These are phyloP conservation scores for Allophyes oxyacanthae DNA, from an alignment of 2,888 invertebrate genomes.

Conservation along the genomic window DNA sequence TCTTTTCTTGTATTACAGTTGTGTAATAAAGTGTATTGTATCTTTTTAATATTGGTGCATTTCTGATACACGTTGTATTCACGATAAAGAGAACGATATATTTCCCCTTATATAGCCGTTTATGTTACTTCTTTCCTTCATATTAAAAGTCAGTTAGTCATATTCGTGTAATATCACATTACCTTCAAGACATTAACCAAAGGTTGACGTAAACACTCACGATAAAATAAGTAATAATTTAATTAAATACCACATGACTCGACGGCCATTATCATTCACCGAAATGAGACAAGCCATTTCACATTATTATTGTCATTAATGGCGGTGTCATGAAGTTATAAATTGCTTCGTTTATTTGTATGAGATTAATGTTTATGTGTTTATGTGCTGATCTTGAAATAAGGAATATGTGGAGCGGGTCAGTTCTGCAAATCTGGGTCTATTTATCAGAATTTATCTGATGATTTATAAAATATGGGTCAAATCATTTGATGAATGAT, in stretches of 20 bases:
- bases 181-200: constrained; percentile 27
- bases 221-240: constrained; percentile 42
- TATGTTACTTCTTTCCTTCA: constrained; percentile 20
- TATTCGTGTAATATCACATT: constrained; percentile 21
- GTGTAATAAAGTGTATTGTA: too few relatives aligned
- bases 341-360: constrained; percentile 30
- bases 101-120: background rate
- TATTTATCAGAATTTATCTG: too few relatives aligned
- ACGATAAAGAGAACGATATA: background rate
- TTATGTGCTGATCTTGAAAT: background rate
- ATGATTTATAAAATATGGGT: too few relatives aligned
- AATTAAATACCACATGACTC: constrained; percentile 23
- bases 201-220: constrained; percentile 27
- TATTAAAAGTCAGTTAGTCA: constrained; percentile 41
- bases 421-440: background rate
- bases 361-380: constrained; percentile 7
- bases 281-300: constrained; percentile 37
- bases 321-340: constrained; percentile 29
- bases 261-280: constrained; percentile 28
- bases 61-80: too few relatives aligned
- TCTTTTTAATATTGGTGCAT: too few relatives aligned
- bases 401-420: background rate
- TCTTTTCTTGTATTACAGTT: too few relatives aligned
- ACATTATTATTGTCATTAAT: constrained; percentile 37
- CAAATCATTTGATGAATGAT: too few relatives aligned